phyloP scores from a whole-genome alignment of 2,888 invertebrate genomes.

The Thymelicus lineola region DNA sequence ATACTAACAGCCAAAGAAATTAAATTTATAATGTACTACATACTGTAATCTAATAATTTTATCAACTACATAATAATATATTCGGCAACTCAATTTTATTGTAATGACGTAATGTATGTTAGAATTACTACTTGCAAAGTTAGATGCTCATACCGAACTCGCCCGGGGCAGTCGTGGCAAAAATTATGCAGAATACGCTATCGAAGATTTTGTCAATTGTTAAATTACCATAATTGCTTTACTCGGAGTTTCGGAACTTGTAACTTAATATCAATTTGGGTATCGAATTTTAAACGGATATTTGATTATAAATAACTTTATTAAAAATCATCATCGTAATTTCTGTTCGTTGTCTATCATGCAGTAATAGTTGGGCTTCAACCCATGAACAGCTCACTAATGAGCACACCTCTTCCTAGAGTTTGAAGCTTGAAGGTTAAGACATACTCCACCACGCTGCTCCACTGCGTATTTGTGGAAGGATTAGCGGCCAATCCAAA shows the following conservation, averaged over 20 bases:
- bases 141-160: neutral
- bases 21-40: no score
- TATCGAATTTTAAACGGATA: slow-evolving; percentile 1
- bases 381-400: no score
- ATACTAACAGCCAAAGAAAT: no score
- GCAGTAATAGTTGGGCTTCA: no score
- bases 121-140: slow-evolving; percentile 20
- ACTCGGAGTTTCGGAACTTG: slow-evolving; percentile 9
- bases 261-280: slow-evolving; percentile 5
- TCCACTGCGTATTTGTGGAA: no score
- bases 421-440: no score
- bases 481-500: no score
- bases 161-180: neutral
- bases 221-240: slow-evolving; percentile 3
- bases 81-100: slow-evolving; percentile 23
- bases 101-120: slow-evolving; percentile 13
- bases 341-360: no score
- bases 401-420: no score
- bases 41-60: no score
- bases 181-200: slow-evolving; percentile 12
- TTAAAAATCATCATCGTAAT: neutral
- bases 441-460: no score
- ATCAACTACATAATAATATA: neutral
- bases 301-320: slow-evolving; percentile 1
- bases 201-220: slow-evolving; percentile 10